Evolutionary conservation across 2,113 vertebrate genomes (phyloP).

Genomic region (Brevimyrus niger): DNA sequence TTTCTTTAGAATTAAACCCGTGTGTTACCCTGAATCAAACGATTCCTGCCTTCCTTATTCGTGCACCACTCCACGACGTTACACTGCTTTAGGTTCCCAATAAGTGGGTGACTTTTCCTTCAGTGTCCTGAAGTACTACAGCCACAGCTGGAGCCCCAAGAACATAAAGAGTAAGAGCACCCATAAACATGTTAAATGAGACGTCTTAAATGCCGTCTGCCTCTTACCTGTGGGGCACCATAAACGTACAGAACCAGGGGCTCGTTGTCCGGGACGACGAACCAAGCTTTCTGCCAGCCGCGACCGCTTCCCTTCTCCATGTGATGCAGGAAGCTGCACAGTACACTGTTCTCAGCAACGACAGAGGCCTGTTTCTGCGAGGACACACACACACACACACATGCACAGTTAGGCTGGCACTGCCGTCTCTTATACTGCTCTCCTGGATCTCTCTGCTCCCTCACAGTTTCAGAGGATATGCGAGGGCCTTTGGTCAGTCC

Average conservation of each 20-base stretch:
- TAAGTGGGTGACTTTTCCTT: background rate
- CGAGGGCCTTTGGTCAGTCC: background rate
- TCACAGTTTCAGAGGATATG: background rate
- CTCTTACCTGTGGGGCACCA: slow-evolving; percentile 77
- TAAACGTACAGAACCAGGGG: slow-evolving; percentile 86
- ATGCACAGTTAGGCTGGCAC: background rate
- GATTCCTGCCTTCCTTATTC: too few relatives aligned
- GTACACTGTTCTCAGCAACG: slow-evolving; percentile 80
- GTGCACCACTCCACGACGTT: too few relatives aligned
- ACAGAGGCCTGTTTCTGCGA: slow-evolving; percentile 79
- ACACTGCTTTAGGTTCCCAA: background rate
- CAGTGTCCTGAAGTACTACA: background rate
- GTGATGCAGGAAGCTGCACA: slow-evolving; percentile 82
- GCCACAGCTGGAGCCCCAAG: background rate
- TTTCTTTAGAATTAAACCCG: too few relatives aligned
- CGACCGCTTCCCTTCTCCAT: slow-evolving; percentile 78
- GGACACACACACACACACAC: slow-evolving; percentile 22
- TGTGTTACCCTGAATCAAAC: too few relatives aligned
- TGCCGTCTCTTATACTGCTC: background rate
- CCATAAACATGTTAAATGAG: background rate
- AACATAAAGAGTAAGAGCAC: background rate
- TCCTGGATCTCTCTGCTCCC: background rate
- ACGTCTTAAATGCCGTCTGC: background rate
- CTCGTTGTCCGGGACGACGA: slow-evolving; percentile 80
- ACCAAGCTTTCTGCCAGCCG: slow-evolving; percentile 86